These are phyloP conservation scores for Gouania willdenowi DNA, from an alignment of 2,797 vertebrate genomes.

Conservation along the genomic window DNA sequence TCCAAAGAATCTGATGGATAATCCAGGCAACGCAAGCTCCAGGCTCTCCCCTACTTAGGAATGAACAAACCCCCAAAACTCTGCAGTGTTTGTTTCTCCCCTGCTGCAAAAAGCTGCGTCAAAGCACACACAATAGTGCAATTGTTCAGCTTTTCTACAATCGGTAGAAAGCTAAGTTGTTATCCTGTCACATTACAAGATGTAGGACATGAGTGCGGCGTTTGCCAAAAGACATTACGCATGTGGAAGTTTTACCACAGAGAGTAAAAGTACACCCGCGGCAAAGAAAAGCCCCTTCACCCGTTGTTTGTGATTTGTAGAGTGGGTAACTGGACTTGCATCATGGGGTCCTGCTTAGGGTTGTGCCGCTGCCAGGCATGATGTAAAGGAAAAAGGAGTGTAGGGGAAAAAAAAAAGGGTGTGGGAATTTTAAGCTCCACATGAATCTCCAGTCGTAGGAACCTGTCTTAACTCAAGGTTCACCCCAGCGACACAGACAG, in stretches of 20 bases:
- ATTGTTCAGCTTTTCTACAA: conserved; percentile 41
- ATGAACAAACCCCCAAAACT: conserved; percentile 13
- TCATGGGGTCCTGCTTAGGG: conserved; percentile 42
- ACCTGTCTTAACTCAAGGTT: conserved; percentile 64
- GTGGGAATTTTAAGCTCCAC: conserved; percentile 52
- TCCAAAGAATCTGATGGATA: conserved; percentile 39
- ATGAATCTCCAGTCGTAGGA: conserved; percentile 40
- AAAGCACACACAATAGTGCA: conserved; percentile 39
- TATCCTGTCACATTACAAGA: conserved; percentile 55
- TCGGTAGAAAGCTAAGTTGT: conserved; percentile 51
- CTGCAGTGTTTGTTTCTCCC: conserved; percentile 18
- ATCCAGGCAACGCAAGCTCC: conserved; percentile 24
- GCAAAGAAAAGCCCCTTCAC: conserved; percentile 51
- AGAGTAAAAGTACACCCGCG: conserved; percentile 35
- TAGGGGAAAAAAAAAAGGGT: conserved; percentile 44
- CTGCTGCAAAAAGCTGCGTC: conserved; percentile 19
- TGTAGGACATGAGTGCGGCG: conserved; percentile 28
- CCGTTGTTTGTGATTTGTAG: conserved; percentile 61
- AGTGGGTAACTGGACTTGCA: conserved; percentile 52
- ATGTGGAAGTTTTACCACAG: conserved; percentile 44
- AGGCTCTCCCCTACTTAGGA: conserved; percentile 12
- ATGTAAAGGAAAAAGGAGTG: conserved; percentile 64
- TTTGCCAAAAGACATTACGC: conserved; percentile 60
- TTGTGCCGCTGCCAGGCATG: conserved; percentile 56
- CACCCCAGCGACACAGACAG: conserved; percentile 32